Conservation (phyloP, 1,140 invertebrate species). For the Leucophenga varia region DNA sequence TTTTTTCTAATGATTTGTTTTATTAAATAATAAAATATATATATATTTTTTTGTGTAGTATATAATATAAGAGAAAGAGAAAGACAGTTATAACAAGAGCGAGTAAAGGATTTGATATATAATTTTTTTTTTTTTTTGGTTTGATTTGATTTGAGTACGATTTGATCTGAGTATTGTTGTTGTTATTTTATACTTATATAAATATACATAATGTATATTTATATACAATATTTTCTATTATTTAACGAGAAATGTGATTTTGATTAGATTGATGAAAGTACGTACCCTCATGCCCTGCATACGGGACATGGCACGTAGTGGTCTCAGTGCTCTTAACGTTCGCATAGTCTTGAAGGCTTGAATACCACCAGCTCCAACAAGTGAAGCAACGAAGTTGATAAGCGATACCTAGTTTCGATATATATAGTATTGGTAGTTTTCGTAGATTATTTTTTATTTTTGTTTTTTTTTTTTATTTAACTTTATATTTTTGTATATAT, state of each 20-base stretch:
- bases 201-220: too few relatives aligned
- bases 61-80: too few relatives aligned
- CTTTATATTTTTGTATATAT: conserved; percentile 1
- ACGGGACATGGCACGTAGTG: conserved; percentile 92
- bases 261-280: conserved; percentile 57
- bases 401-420: conserved; percentile 80
- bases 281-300: conserved; percentile 98
- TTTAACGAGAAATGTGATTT: too few relatives aligned
- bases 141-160: too few relatives aligned
- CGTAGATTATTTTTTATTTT: conserved; percentile 4
- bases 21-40: too few relatives aligned
- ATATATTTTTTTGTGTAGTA: too few relatives aligned
- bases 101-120: too few relatives aligned
- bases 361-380: conserved; percentile 90
- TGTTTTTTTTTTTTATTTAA: conserved; percentile 6
- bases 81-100: too few relatives aligned
- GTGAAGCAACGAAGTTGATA: conserved; percentile 94
- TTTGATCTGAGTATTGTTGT: conserved; percentile 23
- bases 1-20: too few relatives aligned
- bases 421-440: background rate
- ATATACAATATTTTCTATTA: too few relatives aligned
- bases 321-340: conserved; percentile 91
- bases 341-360: conserved; percentile 98
- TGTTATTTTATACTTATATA: conserved; percentile 22
- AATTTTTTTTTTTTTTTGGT: conserved; percentile 13